Evolutionary conservation across 2,888 invertebrate species (phyloP), one percentile per base, ranked within the genome.

Genomic region (Pachycephus smyrnensis): DNA sequence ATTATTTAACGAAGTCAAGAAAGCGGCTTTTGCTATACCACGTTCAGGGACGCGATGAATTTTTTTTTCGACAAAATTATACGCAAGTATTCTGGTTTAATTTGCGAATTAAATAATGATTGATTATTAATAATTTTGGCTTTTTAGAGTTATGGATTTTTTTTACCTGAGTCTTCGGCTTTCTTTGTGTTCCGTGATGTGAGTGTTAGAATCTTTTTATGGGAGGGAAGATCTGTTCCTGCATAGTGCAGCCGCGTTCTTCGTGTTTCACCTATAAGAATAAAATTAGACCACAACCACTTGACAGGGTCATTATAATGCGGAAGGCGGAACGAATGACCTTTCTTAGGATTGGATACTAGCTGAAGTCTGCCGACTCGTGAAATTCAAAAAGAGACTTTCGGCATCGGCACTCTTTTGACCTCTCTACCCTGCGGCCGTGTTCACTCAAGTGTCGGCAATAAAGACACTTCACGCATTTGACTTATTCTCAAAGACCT

Each of bases 1-100:
- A 86, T 88, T 86, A 88, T 84, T 86, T 87, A 80, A 86, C 82
- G 82, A 77, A 82, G 77, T 69, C 40, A 74, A 69, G 73, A 68
- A 68, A 69, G 71, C 78, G 75, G 77, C 77, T 76, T 9, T 36
- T 33, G 35, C 74, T 15, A 31, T 30, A 12, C 0, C 23, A 2
- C 1, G 33, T 30, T 11, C 33, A 74, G 33, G 74, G n/a, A 74
- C 36, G 74, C 23, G 15, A 23, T 30, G 23, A 9, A 74, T 73
- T 73, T 12, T 4, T 68, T n/a, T 12, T n/a, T 30, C 36, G 73
- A 68, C 55, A 68, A 32, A 55, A 68, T 55, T 36, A 23, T n/a
- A 6, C 31, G 33, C 31, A 68, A 31, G 23, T 71, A 73, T 77
- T 79, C 82, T 23, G 55, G 9, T 23, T 23, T 23, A 2, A 55